Conservation (phyloP, 2,113 vertebrate species). For the Trachemys scripta region DNA sequence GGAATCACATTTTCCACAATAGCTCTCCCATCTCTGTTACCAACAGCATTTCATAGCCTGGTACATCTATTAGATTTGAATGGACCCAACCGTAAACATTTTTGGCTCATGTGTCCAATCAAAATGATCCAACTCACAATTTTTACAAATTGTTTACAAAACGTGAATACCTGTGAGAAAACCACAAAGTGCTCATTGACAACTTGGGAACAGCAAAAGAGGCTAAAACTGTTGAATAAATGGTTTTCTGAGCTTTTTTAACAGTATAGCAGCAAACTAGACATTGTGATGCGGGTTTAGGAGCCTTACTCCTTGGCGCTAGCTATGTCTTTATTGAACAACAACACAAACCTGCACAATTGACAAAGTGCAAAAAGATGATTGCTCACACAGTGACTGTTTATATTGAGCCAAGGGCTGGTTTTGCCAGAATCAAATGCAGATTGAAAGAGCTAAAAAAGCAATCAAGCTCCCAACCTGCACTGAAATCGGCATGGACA, state of each 20-base stretch:
- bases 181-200: accelerated
- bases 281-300: neutral
- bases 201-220: neutral
- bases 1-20: neutral
- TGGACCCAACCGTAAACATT: neutral
- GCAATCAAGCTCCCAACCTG: accelerated
- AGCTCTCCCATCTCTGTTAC: neutral
- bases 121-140: neutral
- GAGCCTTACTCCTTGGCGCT: neutral
- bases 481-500: neutral
- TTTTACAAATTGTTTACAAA: neutral
- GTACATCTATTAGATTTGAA: neutral
- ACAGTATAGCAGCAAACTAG: neutral
- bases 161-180: neutral
- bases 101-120: neutral
- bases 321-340: neutral
- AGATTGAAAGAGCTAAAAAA: neutral
- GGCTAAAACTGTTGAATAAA: neutral
- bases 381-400: neutral
- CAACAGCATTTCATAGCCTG: neutral
- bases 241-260: neutral
- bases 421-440: neutral
- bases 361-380: neutral
- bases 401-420: neutral
- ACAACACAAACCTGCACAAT: neutral